Evolutionary conservation across 2,113 vertebrate species (phyloP), one percentile per base, ranked within the genome.

Genomic region (Nycticryphes semicollaris): DNA sequence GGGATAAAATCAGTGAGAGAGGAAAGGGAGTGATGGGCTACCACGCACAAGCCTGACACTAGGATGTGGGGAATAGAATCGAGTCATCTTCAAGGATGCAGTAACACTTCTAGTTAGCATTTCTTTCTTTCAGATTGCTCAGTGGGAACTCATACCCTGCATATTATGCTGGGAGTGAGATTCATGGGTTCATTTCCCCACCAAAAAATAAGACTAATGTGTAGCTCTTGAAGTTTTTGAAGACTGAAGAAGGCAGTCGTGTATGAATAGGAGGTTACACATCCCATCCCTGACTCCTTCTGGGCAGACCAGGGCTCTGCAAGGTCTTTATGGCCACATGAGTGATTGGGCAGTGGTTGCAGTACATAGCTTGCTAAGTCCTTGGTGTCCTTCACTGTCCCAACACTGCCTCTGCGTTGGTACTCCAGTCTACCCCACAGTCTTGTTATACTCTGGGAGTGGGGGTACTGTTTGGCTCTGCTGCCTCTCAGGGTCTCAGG

Each of bases 361-460:
- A 39, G 45, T 81, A 47, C 1, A 3, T 7, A 69, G 35, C 62
- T 90, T 33, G 22, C 10, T 41, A 14, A 39, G 25, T 59, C 3
- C 39, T 21, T 16, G 27, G n/a, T 87, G 89, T 67, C 33, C 60
- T 41, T 75, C 25, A 8, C 68, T 17, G 4, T n/a, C 41, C 72
- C 3, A 1, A 3, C 22, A 50, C n/a, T 47, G 47, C 21, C 25
- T 39, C 50, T 0, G 0, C 25, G 30, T 45, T 54, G 59, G 37
- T 30, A 30, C 25, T 60, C 68, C 73, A 43, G 0, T 37, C 41
- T 59, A 5, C 68, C 41, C 2, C 4, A 2, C 0, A 0, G 10
- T 24, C 48, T 48, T 10, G 0, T 48, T n/a, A 2, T 7, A 30
- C 20, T 13, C 37, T 41, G 1, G 12, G 24, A 10, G 37, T 47